Percentiles rank a stretch among this genome's conserved stretches.
These are phyloP conservation scores for Phalera bucephala DNA, from an alignment of 2,888 invertebrate species.

Conservation along the genomic window DNA sequence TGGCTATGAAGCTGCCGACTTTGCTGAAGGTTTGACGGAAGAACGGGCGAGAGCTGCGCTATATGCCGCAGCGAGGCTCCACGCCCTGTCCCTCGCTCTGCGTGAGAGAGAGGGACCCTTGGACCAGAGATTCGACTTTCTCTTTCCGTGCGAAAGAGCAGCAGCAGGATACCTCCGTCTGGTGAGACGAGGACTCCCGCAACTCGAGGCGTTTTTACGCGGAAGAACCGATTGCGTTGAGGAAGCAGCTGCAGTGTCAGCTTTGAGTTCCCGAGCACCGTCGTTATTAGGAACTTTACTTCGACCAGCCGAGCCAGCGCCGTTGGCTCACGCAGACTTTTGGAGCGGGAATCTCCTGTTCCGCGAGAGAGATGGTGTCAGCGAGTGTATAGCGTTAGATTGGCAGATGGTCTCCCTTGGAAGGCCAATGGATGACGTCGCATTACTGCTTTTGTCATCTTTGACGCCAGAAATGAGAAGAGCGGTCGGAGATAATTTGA, in stretches of 20 bases:
- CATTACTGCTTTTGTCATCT: conserved; percentile 88
- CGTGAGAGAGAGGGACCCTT: conserved; percentile 74
- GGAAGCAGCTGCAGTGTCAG: conserved; percentile 84
- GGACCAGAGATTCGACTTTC: conserved; percentile 81
- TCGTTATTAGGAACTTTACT: conserved; percentile 87
- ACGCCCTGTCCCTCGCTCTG: conserved; percentile 86
- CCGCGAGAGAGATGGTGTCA: conserved; percentile 72
- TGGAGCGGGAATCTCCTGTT: conserved; percentile 92
- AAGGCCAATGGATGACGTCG: conserved; percentile 90
- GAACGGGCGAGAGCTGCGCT: conserved; percentile 87
- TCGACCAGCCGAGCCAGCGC: conserved; percentile 88
- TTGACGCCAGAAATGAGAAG: conserved; percentile 88
- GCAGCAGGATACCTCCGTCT: conserved; percentile 91
- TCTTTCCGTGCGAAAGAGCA: conserved; percentile 90
- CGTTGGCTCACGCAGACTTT: conserved; percentile 92
- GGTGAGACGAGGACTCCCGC: conserved; percentile 89
- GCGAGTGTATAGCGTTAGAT: conserved; percentile 88
- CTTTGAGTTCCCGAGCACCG: conserved; percentile 87
- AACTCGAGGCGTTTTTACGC: conserved; percentile 88
- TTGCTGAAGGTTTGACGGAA: conserved; percentile 86
- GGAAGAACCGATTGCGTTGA: conserved; percentile 85
- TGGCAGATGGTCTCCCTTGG: conserved; percentile 94
- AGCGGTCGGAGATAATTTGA: conserved; percentile 83
- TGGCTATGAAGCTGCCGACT: conserved; percentile 86
- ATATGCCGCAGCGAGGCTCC: conserved; percentile 87